Base-by-base conservation (phyloP, 37 sponge, comb jelly and placozoan genomes). In the Oscarella lobularis region DNA sequence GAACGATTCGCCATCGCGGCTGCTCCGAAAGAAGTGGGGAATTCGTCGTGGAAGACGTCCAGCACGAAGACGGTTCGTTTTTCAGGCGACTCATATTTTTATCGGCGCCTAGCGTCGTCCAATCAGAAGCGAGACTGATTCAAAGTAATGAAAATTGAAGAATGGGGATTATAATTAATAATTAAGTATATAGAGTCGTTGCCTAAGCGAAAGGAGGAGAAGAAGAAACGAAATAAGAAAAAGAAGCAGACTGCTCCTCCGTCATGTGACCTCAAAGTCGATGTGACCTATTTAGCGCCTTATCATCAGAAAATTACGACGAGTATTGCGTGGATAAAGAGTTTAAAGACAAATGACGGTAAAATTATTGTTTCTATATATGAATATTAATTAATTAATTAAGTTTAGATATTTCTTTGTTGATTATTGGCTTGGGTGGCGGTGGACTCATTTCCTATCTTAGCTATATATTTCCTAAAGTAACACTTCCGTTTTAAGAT, bases 351-450 rank as follows among this genome's bases (percentile, higher is more conserved):
- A 48, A 48, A 48, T 48, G 9, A 48, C 20, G 9, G 14, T 70
- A n/a, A 20, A 9, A 48, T 48, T 48, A 48, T 48, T 27, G 60
- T 48, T 48, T 48, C 20, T 48, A 48, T 48, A 27, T 48, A 48
- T 48, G 60, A 9, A 48, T 48, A 48, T 48, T 48, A 48, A 48
- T 48, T 48, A 48, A 48, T 48, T 27, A 48, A 48, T 48, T 48
- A 27, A 48, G 9, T 27, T 48, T 48, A 48, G 9, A 48, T 48
- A 20, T 48, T 48, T 48, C 60, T 27, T 66, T 79, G 32, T 74
- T 92, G 34, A 31, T 88, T 29, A 67, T 92, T 67, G 93, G 93
- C 30, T 73, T 92, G 30, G 93, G 93, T 29, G 93, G 93, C n/a
- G 93, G 93, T 31, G 69, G 80, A 34, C 81, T 92, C 2, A 79